Evolutionary conservation across 2,797 vertebrate species (phyloP), one percentile per base, ranked within the genome.

Genomic region (Amblyopsis hoosieri): DNA sequence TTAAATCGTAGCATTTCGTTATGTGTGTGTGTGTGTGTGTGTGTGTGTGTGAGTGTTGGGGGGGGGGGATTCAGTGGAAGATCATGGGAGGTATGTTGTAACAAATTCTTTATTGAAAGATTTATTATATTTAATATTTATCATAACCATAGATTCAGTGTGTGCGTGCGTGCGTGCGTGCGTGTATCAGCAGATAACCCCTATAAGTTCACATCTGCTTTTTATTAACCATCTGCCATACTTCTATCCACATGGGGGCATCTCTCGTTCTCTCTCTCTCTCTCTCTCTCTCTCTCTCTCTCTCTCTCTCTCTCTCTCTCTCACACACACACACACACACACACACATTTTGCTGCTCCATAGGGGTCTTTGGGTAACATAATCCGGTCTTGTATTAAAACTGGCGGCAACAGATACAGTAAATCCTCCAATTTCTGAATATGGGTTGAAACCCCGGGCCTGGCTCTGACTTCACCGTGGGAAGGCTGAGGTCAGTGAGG

Each of bases 171-270:
- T 17, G 53, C 17, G 50, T n/a, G 46, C 46, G 12, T 17, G 53
- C 17, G 50, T n/a, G 46, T 62, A 31, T 67, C 53, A 59, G 4
- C 57, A 52, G 50, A 42, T 57, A 66, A 50, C 19, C 64, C 57
- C 53, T 65, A 12, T 65, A 64, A 70, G 69, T 60, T 64, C 66
- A 84, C 80, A 86, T 81, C 78, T 85, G 83, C 57, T 82, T 1
- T 63, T 69, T 48, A 75, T 86, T 76, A 76, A 47, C n/a, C 69
- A 69, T 80, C 79, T 81, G 52, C 46, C 48, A 54, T 52, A 49
- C 52, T 69, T 62, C 56, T 47, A 62, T 73, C 62, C 45, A 49
- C 45, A 55, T 23, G 19, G 8, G n/a, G 12, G 12, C 33, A 29
- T 23, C 45, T 50, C 46, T 13, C 49, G 12, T 50, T 33, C 33